These are phyloP conservation scores for Masnerella sp. DNA, from an alignment of 2,888 invertebrate species.

Conservation along the genomic window DNA sequence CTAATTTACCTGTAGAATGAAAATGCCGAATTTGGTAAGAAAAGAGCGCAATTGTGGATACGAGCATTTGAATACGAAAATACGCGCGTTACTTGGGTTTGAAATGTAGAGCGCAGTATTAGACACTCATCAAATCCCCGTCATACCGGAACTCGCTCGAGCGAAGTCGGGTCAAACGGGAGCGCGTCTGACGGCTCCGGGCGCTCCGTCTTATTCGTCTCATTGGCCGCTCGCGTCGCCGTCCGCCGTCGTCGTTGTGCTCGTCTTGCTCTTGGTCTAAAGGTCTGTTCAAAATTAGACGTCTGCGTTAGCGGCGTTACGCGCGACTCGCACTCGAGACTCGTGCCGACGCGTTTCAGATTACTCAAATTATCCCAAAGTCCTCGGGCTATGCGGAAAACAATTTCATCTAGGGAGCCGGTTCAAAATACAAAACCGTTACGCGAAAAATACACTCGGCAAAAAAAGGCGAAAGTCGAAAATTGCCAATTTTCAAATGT, in stretches of 20 bases:
- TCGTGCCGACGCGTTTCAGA: slow-evolving; percentile 43
- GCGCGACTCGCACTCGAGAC: slow-evolving; percentile 39
- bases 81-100: slow-evolving; percentile 28
- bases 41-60: slow-evolving; percentile 6
- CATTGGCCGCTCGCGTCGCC: slow-evolving; percentile 31
- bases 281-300: slow-evolving; percentile 55
- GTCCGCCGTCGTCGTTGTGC: slow-evolving; percentile 30
- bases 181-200: slow-evolving; percentile 26
- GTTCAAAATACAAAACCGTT: slow-evolving; percentile 46
- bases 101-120: slow-evolving; percentile 52
- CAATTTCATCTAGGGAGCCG: slow-evolving; percentile 37
- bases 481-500: too few species aligned
- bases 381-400: slow-evolving; percentile 27
- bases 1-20: too few species aligned
- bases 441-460: too few species aligned
- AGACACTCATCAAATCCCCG: slow-evolving; percentile 53
- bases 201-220: slow-evolving; percentile 33
- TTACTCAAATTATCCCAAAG: slow-evolving; percentile 41
- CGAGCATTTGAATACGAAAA: slow-evolving; percentile 37
- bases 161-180: slow-evolving; percentile 42
- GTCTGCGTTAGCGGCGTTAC: slow-evolving; percentile 35
- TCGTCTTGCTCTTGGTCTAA: slow-evolving; percentile 44
- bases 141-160: slow-evolving; percentile 52
- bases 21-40: too few species aligned
- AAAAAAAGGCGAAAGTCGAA: too few species aligned